Percentiles rank a stretch among this genome's conserved stretches.
These are phyloP conservation scores for Napeogenes sylphis DNA, from an alignment of 2,888 invertebrate species.

Conservation along the genomic window DNA sequence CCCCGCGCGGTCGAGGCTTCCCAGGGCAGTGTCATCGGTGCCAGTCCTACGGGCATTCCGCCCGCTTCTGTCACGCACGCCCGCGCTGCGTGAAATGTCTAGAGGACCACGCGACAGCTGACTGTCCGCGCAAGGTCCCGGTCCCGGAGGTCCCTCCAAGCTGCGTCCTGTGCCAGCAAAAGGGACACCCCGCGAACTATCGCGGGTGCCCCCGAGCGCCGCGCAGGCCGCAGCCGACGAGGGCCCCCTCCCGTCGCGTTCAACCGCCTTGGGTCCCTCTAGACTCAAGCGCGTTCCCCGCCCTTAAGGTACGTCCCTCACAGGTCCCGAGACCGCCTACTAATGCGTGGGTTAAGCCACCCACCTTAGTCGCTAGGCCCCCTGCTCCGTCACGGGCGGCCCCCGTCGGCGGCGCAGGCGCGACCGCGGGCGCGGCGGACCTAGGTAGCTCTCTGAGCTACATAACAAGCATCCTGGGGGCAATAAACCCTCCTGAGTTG, in stretches of 20 bases:
- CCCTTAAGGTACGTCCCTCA: too few relatives aligned
- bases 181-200: constrained; percentile 21
- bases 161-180: constrained; percentile 12
- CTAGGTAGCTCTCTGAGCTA: too few relatives aligned
- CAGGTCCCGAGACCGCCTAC: too few relatives aligned
- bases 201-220: constrained; percentile 18
- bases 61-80: constrained; percentile 11
- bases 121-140: constrained; percentile 2
- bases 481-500: too few relatives aligned
- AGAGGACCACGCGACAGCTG: constrained; percentile 14
- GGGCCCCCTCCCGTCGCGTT: too few relatives aligned
- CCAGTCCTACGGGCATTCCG: constrained; percentile 19
- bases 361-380: too few relatives aligned
- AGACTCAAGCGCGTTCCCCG: not conserved
- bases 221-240: not conserved
- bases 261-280: not conserved
- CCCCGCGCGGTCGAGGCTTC: not conserved
- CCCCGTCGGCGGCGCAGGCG: too few relatives aligned
- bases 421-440: too few relatives aligned
- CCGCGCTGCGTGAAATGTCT: constrained; percentile 25
- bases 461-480: too few relatives aligned
- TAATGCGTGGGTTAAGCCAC: too few relatives aligned
- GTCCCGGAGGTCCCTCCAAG: not conserved
- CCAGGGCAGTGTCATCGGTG: constrained; percentile 11
- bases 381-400: too few relatives aligned